Evolutionary conservation across 1,140 invertebrate genomes (phyloP).

Genomic region (Psix sp.): DNA sequence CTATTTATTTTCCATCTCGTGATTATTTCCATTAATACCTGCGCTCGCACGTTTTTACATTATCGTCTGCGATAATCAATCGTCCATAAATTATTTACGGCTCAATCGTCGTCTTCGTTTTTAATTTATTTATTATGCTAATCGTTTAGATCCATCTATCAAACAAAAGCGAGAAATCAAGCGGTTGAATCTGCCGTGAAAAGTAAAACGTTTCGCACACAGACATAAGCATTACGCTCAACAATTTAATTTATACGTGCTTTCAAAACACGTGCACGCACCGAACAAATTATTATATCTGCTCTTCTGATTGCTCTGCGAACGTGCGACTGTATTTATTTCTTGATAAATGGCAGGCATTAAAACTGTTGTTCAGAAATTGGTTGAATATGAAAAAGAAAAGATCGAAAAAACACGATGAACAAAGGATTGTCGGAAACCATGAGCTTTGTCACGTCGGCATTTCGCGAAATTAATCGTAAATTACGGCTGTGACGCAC

Average conservation of each 20-base stretch:
- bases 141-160: conserved; percentile 19
- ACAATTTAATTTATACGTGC: conserved; percentile 22
- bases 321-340: no score
- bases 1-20: conserved; percentile 10
- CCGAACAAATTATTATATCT: background rate
- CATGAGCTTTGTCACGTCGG: background rate
- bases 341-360: no score
- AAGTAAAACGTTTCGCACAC: conserved; percentile 29
- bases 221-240: conserved; percentile 9
- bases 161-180: conserved; percentile 5
- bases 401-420: background rate
- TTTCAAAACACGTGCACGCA: conserved; percentile 1
- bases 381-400: no score
- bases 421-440: conserved; percentile 3
- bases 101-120: conserved; percentile 7
- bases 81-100: conserved; percentile 26
- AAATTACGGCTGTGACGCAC: conserved; percentile 39
- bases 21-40: conserved; percentile 31
- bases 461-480: conserved; percentile 46
- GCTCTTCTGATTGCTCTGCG: background rate
- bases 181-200: conserved; percentile 16
- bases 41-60: conserved; percentile 25
- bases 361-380: no score
- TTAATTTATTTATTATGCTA: conserved; percentile 32
- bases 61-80: conserved; percentile 30